Evolutionary conservation across 2,888 invertebrate species (phyloP).

Genomic region (Andrena bucephala): DNA sequence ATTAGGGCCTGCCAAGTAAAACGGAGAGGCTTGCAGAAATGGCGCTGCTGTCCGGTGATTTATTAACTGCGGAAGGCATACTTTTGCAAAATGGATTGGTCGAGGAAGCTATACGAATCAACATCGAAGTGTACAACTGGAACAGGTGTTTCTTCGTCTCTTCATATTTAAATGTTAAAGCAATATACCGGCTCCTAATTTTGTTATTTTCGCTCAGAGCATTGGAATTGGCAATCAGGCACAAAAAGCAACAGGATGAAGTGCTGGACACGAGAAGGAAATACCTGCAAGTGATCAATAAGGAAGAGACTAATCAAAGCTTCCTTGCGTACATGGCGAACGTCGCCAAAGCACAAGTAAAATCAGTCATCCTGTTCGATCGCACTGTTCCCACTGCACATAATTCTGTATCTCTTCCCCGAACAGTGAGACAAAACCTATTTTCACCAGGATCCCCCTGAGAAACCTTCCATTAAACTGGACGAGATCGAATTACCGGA

Average conservation of each 20-base stretch:
- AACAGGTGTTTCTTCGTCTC: slow-evolving; percentile 86
- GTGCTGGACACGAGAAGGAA: slow-evolving; percentile 89
- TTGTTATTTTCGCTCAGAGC: slow-evolving; percentile 86
- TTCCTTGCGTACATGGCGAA: slow-evolving; percentile 76
- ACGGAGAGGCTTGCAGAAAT: slow-evolving; percentile 89
- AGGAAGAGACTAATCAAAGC: slow-evolving; percentile 87
- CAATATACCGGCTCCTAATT: slow-evolving; percentile 7
- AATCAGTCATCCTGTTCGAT: slow-evolving; percentile 6
- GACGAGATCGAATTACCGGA: slow-evolving; percentile 9
- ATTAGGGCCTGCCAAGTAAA: slow-evolving; percentile 86
- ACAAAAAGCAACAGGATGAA: slow-evolving; percentile 90
- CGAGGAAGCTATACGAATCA: slow-evolving; percentile 90
- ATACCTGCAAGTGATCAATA: slow-evolving; percentile 87
- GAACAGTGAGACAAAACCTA: slow-evolving; percentile 44
- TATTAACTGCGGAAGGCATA: slow-evolving; percentile 90
- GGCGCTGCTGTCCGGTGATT: slow-evolving; percentile 89
- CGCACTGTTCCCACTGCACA: slow-evolving; percentile 37
- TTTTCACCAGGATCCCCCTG: slow-evolving; percentile 49
- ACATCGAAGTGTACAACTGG: slow-evolving; percentile 91
- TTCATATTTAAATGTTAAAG: slow-evolving; percentile 4
- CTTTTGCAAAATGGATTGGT: slow-evolving; percentile 89
- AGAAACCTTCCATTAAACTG: not conserved
- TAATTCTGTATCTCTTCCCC: slow-evolving; percentile 6
- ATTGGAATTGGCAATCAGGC: slow-evolving; percentile 90
- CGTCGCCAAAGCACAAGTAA: slow-evolving; percentile 52